Conservation (phyloP, 1,140 invertebrate species). For the Dendroctonus ponderosae region DNA sequence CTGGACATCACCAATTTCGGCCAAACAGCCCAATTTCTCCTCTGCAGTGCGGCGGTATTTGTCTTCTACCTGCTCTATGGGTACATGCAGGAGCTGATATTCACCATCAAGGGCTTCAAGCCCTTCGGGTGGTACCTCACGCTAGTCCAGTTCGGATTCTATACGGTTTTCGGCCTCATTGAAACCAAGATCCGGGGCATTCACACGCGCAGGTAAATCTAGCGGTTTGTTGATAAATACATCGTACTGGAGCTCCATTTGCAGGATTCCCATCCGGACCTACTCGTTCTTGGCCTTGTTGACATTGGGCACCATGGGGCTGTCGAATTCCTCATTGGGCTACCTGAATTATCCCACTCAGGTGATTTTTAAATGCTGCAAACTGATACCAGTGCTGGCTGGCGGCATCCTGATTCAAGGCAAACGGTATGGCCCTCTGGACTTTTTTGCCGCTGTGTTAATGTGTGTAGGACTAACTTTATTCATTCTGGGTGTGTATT, state of each 20-base stretch:
- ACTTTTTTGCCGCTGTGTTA: conserved; percentile 77
- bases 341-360: conserved; percentile 94
- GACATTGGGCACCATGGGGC: conserved; percentile 92
- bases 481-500: conserved; percentile 70
- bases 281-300: conserved; percentile 82
- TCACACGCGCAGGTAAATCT: conserved; percentile 53
- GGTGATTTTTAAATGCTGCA: conserved; percentile 96
- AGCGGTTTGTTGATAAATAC: no score
- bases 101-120: conserved; percentile 82
- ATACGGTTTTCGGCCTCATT: conserved; percentile 75
- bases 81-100: conserved; percentile 92
- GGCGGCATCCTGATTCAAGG: conserved; percentile 90
- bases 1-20: conserved; percentile 69
- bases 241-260: conserved; percentile 43
- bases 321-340: conserved; percentile 92
- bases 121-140: conserved; percentile 92
- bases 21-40: conserved; percentile 69
- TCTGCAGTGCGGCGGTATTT: conserved; percentile 78
- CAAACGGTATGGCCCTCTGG: conserved; percentile 80
- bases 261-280: conserved; percentile 77
- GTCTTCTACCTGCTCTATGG: conserved; percentile 88
- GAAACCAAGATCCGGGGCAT: conserved; percentile 70
- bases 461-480: conserved; percentile 92
- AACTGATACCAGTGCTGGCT: conserved; percentile 91
- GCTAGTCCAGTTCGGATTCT: conserved; percentile 86